Percentiles rank a stretch among this genome's conserved stretches.
phyloP scores from a whole-genome alignment of 2,797 vertebrate genomes.

The Anniella stebbinsi region DNA sequence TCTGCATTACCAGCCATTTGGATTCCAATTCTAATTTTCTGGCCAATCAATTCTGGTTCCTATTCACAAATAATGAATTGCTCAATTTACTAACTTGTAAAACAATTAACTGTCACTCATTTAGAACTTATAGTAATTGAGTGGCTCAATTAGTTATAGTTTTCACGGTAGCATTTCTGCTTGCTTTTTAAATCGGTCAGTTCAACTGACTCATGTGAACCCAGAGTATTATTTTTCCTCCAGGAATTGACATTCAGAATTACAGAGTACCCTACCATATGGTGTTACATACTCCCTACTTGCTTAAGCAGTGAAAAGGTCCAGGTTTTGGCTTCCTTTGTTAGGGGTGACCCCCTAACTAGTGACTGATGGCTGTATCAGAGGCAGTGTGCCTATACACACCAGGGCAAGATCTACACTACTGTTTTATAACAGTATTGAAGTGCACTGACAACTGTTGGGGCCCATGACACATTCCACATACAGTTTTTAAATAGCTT shows the following conservation, averaged over 20 bases:
- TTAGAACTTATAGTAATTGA: background rate
- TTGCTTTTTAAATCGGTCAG: fast-evolving
- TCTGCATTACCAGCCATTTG: background rate
- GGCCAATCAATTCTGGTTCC: conserved; percentile 18
- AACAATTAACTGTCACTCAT: background rate
- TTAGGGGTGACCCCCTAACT: no score
- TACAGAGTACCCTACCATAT: background rate
- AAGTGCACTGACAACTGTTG: no score
- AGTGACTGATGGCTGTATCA: no score
- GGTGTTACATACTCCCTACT: background rate
- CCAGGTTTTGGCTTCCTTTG: no score
- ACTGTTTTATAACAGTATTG: no score
- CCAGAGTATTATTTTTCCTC: background rate
- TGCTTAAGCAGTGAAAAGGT: background rate
- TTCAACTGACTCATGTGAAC: background rate
- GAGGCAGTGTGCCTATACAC: no score
- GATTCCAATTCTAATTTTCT: background rate
- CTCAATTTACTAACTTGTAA: background rate
- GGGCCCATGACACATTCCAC: no score
- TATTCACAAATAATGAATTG: background rate
- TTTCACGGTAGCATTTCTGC: fast-evolving
- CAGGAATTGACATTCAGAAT: fast-evolving
- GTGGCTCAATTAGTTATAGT: background rate
- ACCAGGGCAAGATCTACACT: no score
- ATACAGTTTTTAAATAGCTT: no score